Evolutionary conservation across 2,113 vertebrate species (phyloP).

Genomic region (Chroicocephalus ridibundus): DNA sequence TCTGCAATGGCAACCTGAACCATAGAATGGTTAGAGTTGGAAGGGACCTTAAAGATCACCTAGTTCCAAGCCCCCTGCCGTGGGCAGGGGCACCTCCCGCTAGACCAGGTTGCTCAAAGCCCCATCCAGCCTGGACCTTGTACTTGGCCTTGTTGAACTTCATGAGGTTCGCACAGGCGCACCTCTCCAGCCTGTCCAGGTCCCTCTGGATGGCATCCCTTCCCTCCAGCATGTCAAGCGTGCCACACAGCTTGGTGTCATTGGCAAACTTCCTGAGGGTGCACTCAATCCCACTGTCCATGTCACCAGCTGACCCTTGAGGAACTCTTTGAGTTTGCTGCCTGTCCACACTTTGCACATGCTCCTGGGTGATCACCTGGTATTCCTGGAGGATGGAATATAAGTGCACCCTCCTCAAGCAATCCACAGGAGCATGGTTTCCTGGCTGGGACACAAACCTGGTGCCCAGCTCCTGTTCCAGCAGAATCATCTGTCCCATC

Average conservation of each 20-base stretch:
- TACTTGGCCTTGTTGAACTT: background rate
- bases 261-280: background rate
- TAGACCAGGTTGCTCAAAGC: background rate
- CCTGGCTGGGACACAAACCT: background rate
- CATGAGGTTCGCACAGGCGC: background rate
- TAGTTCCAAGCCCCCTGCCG: background rate
- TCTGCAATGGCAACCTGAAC: background rate
- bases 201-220: background rate
- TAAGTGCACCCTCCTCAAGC: background rate
- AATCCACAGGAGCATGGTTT: background rate
- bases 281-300: background rate
- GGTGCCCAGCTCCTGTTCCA: background rate
- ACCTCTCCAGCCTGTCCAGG: background rate
- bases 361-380: background rate
- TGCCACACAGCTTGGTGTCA: background rate
- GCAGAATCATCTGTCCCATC: background rate
- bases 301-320: background rate
- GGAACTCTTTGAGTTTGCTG: background rate
- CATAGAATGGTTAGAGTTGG: background rate
- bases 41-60: background rate
- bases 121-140: background rate
- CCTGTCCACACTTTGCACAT: background rate
- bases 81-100: background rate
- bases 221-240: background rate
- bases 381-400: background rate